These are phyloP conservation scores for Halocynthia aurantium DNA, from an alignment of 23 tunicate genomes.

Conservation along the genomic window DNA sequence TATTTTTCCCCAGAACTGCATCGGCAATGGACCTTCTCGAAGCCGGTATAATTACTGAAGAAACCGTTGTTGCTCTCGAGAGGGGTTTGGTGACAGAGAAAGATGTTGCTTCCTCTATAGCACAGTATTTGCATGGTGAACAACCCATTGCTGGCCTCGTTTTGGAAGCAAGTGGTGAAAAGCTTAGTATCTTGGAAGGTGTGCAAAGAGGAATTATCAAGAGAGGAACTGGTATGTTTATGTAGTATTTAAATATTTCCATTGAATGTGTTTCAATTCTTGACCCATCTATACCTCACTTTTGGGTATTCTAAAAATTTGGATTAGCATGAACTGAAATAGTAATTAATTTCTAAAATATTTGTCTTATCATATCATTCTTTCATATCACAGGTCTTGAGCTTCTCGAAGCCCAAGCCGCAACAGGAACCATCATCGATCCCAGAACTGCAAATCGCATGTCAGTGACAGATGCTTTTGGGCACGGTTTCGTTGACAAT, in stretches of 20 bases:
- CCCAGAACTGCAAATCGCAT: conserved; percentile 52
- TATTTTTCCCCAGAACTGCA: conserved; percentile 37
- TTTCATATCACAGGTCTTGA: conserved; percentile 44
- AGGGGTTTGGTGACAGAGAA: conserved; percentile 49
- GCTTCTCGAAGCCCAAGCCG: conserved; percentile 88
- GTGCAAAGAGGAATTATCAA: conserved; percentile 68
- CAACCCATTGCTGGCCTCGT: conserved; percentile 86
- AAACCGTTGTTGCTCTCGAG: conserved; percentile 58
- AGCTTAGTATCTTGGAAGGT: conserved; percentile 59
- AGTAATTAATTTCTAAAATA: background rate
- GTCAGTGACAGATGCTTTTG: conserved; percentile 46
- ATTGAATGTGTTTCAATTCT: background rate
- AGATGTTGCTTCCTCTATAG: conserved; percentile 48
- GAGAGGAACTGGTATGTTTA: conserved; percentile 68
- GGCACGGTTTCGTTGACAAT: conserved; percentile 40
- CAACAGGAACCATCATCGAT: conserved; percentile 75
- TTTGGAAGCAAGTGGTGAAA: conserved; percentile 66
- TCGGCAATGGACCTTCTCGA: conserved; percentile 56
- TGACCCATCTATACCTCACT: background rate
- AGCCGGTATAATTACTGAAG: conserved; percentile 60
- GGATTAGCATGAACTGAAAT: background rate
- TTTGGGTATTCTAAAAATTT: background rate
- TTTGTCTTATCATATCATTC: background rate
- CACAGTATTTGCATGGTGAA: conserved; percentile 76
- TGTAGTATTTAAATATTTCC: background rate